These are phyloP conservation scores for Brachystomella parvula DNA, from an alignment of 1,140 invertebrate species.

Conservation along the genomic window DNA sequence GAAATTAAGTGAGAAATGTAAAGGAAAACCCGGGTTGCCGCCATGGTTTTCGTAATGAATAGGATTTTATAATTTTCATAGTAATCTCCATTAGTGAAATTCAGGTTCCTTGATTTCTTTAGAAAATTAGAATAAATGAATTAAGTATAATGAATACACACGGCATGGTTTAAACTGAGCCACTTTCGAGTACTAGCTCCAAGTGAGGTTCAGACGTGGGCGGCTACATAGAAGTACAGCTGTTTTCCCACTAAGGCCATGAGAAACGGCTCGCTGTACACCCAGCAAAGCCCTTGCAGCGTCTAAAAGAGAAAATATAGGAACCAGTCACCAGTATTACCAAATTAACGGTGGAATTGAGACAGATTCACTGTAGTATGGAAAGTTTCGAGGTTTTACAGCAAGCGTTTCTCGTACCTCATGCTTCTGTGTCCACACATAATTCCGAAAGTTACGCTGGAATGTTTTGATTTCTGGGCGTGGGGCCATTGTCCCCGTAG, in stretches of 20 bases:
- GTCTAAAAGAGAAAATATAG: slow-evolving; percentile 19
- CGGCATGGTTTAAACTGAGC: no score
- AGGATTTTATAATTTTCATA: no score
- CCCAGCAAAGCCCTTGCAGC: slow-evolving; percentile 21
- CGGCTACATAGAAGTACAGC: slow-evolving; percentile 11
- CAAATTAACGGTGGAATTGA: no score
- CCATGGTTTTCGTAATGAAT: slow-evolving; percentile 19
- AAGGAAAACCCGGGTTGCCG: slow-evolving; percentile 23
- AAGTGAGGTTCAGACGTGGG: neutral
- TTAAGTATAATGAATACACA: no score
- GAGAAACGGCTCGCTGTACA: slow-evolving; percentile 19
- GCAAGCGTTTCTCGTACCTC: neutral
- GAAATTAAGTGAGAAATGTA: neutral
- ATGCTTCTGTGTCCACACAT: slow-evolving; percentile 15
- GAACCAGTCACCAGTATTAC: no score
- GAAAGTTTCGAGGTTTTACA: neutral
- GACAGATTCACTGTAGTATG: no score
- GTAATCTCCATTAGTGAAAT: no score
- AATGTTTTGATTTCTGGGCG: slow-evolving; percentile 20
- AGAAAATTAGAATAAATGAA: no score
- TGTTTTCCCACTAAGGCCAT: slow-evolving; percentile 17
- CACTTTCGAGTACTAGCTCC: no score
- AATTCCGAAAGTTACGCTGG: slow-evolving; percentile 14
- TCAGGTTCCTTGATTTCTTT: no score
- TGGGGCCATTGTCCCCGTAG: slow-evolving; percentile 1